Conservation (phyloP, 2,797 vertebrate species). For the Gypaetus barbatus region DNA sequence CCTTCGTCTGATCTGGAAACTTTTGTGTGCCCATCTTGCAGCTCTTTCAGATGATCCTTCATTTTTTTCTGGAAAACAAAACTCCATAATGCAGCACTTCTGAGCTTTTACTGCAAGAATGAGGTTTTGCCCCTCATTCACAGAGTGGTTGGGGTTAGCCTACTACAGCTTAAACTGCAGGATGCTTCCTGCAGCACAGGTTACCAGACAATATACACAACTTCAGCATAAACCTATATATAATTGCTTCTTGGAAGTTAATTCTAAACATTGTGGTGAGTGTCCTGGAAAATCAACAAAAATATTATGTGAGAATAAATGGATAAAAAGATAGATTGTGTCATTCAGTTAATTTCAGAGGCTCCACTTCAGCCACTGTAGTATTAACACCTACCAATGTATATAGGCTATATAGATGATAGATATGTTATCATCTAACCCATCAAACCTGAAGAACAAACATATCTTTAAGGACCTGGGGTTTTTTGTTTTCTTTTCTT, state of each 20-base stretch:
- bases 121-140: not conserved
- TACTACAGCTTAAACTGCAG: not conserved
- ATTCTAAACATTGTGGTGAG: not conserved
- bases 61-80: not conserved
- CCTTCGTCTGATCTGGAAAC: not conserved
- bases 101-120: not conserved
- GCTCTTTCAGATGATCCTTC: not conserved
- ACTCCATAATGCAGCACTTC: not conserved
- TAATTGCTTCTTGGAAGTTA: not conserved
- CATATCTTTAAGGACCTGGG: not conserved
- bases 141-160: not conserved
- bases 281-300: not conserved
- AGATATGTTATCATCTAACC: not conserved
- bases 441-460: not conserved
- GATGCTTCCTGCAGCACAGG: not conserved
- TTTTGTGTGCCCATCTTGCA: not conserved
- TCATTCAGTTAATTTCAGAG: not conserved
- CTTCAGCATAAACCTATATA: not conserved
- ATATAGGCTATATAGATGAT: not conserved
- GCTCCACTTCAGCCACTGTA: not conserved
- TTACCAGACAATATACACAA: not conserved
- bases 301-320: not conserved
- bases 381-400: not conserved
- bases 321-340: not conserved
- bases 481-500: fast-evolving